A percentile compares a stretch with the other conserved stretches of the same genome.
These are phyloP conservation scores for Andrena cerasifolii DNA, from an alignment of 1,140 invertebrate genomes.

Conservation along the genomic window DNA sequence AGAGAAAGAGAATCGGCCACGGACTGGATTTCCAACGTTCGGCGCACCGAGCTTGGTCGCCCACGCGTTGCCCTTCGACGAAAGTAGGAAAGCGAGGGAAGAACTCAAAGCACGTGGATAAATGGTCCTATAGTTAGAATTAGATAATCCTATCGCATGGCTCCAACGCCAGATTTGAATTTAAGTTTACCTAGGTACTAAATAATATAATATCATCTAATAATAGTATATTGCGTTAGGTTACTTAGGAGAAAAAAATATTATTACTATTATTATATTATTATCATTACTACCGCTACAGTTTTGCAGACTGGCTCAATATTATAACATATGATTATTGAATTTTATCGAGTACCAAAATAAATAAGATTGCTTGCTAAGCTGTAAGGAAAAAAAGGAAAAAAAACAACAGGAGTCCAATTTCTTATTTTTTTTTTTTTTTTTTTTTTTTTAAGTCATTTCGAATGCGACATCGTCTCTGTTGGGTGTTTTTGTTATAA, in stretches of 20 bases:
- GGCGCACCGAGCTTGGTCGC: conserved; percentile 24
- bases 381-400: conserved; percentile 51
- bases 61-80: conserved; percentile 25
- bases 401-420: too few relatives aligned
- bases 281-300: conserved; percentile 75
- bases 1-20: neutral
- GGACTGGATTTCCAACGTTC: conserved; percentile 27
- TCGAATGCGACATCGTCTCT: conserved; percentile 61
- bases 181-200: conserved; percentile 79
- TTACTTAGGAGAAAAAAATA: conserved; percentile 75
- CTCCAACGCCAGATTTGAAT: conserved; percentile 64
- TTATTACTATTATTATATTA: conserved; percentile 74
- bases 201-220: conserved; percentile 76
- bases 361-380: conserved; percentile 80
- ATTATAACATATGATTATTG: conserved; percentile 79
- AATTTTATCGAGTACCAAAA: conserved; percentile 80
- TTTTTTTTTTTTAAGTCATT: conserved; percentile 47
- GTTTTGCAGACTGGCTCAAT: conserved; percentile 80
- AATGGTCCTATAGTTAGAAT: conserved; percentile 51
- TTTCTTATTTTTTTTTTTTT: too few relatives aligned
- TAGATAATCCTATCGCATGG: conserved; percentile 59
- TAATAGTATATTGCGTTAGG: conserved; percentile 78
- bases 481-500: conserved; percentile 73
- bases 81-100: neutral
- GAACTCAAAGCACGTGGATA: conserved; percentile 29